These are phyloP conservation scores for Habropoda laboriosa DNA, from an alignment of 1,140 invertebrate species.

Conservation along the genomic window DNA sequence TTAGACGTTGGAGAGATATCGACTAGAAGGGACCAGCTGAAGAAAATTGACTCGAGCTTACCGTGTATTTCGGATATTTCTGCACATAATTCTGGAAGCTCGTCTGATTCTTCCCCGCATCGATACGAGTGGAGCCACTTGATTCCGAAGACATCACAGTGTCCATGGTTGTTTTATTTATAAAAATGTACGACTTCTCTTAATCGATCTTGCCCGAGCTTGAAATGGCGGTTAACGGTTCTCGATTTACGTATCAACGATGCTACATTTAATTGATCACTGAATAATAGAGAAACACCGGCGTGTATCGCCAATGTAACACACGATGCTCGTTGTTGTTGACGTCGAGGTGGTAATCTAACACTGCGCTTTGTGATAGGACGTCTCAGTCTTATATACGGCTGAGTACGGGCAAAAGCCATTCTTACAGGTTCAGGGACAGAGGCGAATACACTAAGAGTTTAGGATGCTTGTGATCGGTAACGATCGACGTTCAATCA, in stretches of 20 bases:
- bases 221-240: too few relatives aligned
- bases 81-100: conserved; percentile 71
- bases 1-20: too few relatives aligned
- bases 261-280: not conserved
- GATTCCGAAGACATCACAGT: conserved; percentile 22
- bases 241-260: not conserved
- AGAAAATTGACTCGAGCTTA: conserved; percentile 58
- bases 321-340: conserved; percentile 57
- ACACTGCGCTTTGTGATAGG: conserved; percentile 75
- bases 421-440: conserved; percentile 76
- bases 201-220: not conserved
- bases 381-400: conserved; percentile 77
- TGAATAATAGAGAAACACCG: conserved; percentile 5
- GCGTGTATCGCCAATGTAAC: conserved; percentile 30
- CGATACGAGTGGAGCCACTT: conserved; percentile 33
- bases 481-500: conserved; percentile 18
- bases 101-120: conserved; percentile 59
- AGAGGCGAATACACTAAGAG: conserved; percentile 50
- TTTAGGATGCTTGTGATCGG: conserved; percentile 61
- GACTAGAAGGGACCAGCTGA: not conserved
- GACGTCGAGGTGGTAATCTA: conserved; percentile 70
- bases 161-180: conserved; percentile 53
- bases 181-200: not conserved
- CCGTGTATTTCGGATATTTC: conserved; percentile 73
- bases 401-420: conserved; percentile 72